These are phyloP conservation scores for Creontiades dilutus DNA, from an alignment of 2,888 invertebrate species.

Conservation along the genomic window DNA sequence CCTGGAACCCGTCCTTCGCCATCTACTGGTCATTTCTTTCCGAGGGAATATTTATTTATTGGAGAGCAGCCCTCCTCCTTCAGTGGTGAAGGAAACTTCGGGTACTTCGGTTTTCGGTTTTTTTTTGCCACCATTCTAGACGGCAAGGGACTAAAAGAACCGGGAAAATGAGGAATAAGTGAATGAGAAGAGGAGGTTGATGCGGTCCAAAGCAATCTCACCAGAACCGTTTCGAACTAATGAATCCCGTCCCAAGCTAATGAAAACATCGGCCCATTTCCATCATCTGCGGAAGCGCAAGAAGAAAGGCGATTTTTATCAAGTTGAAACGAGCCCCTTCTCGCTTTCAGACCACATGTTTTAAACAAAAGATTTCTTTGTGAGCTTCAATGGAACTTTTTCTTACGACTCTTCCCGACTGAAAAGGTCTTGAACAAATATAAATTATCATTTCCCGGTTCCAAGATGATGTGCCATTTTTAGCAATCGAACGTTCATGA, in stretches of 20 bases:
- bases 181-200: not conserved
- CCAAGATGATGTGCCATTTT: too few species aligned
- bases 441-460: not conserved
- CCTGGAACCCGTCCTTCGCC: conserved; percentile 45
- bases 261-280: conserved; percentile 18
- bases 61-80: not conserved
- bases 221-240: conserved; percentile 19
- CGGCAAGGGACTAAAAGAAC: not conserved
- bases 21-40: conserved; percentile 40
- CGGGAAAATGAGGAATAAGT: not conserved
- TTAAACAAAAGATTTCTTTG: conserved; percentile 21
- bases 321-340: conserved; percentile 29
- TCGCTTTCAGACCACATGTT: not conserved
- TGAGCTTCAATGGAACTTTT: conserved; percentile 11
- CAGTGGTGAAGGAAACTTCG: not conserved
- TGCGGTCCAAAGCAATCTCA: not conserved
- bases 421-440: not conserved
- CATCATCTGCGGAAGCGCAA: conserved; percentile 13
- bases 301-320: conserved; percentile 44
- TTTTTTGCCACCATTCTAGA: not conserved
- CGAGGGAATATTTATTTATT: conserved; percentile 37
- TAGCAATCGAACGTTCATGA: not conserved
- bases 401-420: not conserved
- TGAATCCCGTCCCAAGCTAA: conserved; percentile 12
- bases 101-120: not conserved